These are phyloP conservation scores for Cephus runcator DNA, from an alignment of 2,888 invertebrate species.

Conservation along the genomic window DNA sequence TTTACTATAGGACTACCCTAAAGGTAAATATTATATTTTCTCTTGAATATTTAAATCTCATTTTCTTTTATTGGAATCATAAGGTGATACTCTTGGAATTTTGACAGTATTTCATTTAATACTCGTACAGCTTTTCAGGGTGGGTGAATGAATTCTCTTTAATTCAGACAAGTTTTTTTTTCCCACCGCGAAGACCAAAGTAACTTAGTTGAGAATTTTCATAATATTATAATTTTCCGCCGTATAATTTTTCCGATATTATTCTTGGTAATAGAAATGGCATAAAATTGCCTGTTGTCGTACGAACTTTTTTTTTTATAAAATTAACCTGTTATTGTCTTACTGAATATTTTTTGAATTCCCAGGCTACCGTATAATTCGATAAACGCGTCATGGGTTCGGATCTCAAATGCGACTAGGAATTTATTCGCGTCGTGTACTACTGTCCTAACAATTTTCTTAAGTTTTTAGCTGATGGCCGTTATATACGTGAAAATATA, in stretches of 20 bases:
- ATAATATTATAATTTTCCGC: not conserved
- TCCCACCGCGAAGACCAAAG: not conserved
- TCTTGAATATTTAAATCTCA: not conserved
- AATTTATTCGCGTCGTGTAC: not conserved
- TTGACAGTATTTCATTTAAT: not conserved
- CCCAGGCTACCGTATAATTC: not conserved
- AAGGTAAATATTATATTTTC: not conserved
- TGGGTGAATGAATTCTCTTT: not conserved
- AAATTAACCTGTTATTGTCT: not conserved
- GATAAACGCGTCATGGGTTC: not conserved
- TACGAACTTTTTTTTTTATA: not conserved
- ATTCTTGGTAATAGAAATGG: not conserved
- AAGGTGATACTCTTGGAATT: too few species aligned
- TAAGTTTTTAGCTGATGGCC: not conserved
- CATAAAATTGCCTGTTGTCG: not conserved
- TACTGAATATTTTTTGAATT: too few species aligned
- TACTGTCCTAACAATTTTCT: not conserved
- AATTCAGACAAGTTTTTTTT: not conserved
- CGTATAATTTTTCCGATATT: not conserved
- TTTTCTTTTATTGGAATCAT: not conserved
- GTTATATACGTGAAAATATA: not conserved
- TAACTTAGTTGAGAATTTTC: not conserved
- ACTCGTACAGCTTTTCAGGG: not conserved
- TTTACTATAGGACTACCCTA: not conserved
- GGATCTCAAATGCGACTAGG: not conserved